phyloP scores from a whole-genome alignment of 2,797 vertebrate species.

The Anniella stebbinsi region DNA sequence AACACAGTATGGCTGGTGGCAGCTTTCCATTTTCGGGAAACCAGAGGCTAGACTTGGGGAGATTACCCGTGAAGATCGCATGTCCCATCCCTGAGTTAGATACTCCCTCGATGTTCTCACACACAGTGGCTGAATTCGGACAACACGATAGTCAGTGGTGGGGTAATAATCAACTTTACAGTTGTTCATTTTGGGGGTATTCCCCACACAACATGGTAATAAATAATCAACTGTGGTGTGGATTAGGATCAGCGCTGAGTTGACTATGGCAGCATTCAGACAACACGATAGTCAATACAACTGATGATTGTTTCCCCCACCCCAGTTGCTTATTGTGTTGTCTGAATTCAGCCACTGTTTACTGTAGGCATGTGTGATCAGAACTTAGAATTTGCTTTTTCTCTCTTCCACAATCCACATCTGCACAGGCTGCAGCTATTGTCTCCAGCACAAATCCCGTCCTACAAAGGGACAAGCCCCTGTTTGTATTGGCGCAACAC shows the following conservation, averaged over 20 bases:
- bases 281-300: no score
- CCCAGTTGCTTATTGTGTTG: no score
- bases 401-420: neutral
- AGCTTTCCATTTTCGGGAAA: neutral
- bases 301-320: no score
- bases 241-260: no score
- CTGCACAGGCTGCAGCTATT: neutral
- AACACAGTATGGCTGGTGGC: neutral
- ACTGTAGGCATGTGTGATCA: neutral
- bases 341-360: no score
- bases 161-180: no score
- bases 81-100: neutral
- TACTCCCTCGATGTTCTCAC: neutral
- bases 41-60: neutral
- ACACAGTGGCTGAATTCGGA: no score
- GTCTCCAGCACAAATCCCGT: conserved; percentile 2
- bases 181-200: no score
- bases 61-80: neutral
- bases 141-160: no score
- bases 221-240: no score
- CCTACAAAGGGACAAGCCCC: neutral
- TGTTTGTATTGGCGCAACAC: conserved; percentile 9
- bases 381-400: neutral
- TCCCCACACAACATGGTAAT: no score
- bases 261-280: no score